Percentiles rank a stretch among this genome's conserved stretches.
These are phyloP conservation scores for Schrankia costaestrigalis DNA, from an alignment of 2,888 invertebrate genomes.

Conservation along the genomic window DNA sequence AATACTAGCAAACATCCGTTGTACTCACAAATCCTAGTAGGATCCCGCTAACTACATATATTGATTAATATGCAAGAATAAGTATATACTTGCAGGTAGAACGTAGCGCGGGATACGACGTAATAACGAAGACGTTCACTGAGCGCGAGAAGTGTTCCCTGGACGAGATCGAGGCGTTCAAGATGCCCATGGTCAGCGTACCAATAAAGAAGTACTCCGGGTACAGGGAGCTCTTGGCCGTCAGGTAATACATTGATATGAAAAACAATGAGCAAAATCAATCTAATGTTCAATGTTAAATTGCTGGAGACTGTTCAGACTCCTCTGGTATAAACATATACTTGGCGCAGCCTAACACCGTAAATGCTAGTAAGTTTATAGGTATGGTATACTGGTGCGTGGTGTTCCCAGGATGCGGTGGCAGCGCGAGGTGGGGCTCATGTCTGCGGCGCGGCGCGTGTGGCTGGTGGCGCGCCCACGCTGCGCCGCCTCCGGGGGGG, in stretches of 20 bases:
- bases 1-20: too few relatives aligned
- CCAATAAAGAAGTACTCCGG: slow-evolving; percentile 79
- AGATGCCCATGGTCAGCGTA: slow-evolving; percentile 77
- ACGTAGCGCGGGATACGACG: slow-evolving; percentile 79
- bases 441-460: slow-evolving; percentile 67
- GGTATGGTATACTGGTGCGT: too few relatives aligned
- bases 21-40: too few relatives aligned
- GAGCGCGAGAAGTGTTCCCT: slow-evolving; percentile 83
- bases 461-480: slow-evolving; percentile 80
- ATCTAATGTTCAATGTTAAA: too few relatives aligned
- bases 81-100: too few relatives aligned
- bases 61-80: too few relatives aligned
- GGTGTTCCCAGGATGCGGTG: slow-evolving; percentile 76
- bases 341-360: too few relatives aligned
- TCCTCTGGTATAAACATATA: too few relatives aligned
- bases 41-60: too few relatives aligned
- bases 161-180: slow-evolving; percentile 80
- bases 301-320: too few relatives aligned
- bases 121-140: slow-evolving; percentile 81
- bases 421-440: slow-evolving; percentile 81
- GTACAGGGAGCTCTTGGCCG: slow-evolving; percentile 77
- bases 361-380: too few relatives aligned
- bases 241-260: slow-evolving; percentile 44
- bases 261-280: too few relatives aligned
- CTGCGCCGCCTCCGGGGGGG: slow-evolving; percentile 70